These are phyloP conservation scores for Chaenodraco wilsoni DNA, from an alignment of 2,797 vertebrate genomes.

Conservation along the genomic window DNA sequence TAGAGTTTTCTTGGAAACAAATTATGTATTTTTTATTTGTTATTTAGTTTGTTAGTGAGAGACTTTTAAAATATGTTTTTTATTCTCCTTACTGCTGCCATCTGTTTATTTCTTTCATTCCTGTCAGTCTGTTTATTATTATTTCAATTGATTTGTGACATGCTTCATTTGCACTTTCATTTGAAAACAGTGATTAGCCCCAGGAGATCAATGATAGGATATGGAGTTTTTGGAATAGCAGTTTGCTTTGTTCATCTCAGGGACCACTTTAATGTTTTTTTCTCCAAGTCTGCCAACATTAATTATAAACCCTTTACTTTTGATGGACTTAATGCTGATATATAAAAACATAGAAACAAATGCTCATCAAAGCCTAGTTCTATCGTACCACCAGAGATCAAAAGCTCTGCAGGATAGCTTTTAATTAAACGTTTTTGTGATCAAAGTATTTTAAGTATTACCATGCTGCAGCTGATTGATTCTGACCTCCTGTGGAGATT, in stretches of 20 bases:
- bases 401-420: constrained; percentile 17
- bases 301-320: background rate
- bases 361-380: background rate
- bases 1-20: background rate
- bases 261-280: background rate
- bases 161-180: constrained; percentile 8
- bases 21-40: background rate
- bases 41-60: constrained; percentile 1
- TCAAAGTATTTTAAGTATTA: background rate
- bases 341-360: background rate
- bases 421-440: constrained; percentile 18
- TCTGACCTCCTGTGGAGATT: background rate
- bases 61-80: background rate
- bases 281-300: background rate
- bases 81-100: background rate
- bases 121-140: constrained; percentile 15
- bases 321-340: background rate
- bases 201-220: background rate
- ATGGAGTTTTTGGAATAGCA: constrained; percentile 5
- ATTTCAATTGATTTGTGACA: constrained; percentile 8
- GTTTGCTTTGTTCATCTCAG: constrained; percentile 11
- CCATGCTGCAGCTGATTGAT: background rate
- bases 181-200: background rate
- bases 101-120: constrained; percentile 22
- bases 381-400: background rate